These are phyloP conservation scores for Heliconius hortense DNA, from an alignment of 2,888 invertebrate species.

Conservation along the genomic window DNA sequence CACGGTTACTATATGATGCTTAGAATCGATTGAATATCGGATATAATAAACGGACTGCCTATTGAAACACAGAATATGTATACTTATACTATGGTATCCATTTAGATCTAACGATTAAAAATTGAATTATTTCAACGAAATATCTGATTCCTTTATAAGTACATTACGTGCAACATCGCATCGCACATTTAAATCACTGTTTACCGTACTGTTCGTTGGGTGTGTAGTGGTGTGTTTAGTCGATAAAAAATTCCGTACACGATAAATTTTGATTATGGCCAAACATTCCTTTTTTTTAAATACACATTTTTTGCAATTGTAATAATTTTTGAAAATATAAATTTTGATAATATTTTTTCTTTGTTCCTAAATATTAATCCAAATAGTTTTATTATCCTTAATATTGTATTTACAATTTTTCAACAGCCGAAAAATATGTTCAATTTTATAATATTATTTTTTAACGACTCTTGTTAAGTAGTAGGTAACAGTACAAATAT, in stretches of 20 bases:
- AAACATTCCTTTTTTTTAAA: conserved; percentile 77
- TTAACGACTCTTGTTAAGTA: conserved; percentile 83
- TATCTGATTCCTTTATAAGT: conserved; percentile 70
- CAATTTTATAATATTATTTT: conserved; percentile 81
- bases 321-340: conserved; percentile 83
- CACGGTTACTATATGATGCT: conserved; percentile 44
- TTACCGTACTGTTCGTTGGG: conserved; percentile 76
- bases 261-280: conserved; percentile 77
- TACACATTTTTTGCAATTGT: conserved; percentile 78
- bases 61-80: conserved; percentile 45
- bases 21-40: conserved; percentile 42
- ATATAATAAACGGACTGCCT: conserved; percentile 43
- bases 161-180: conserved; percentile 71
- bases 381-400: conserved; percentile 82
- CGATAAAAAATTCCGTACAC: conserved; percentile 75
- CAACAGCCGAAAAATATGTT: conserved; percentile 83
- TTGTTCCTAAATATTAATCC: conserved; percentile 83
- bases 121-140: conserved; percentile 49
- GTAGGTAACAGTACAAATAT: conserved; percentile 84
- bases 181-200: conserved; percentile 74
- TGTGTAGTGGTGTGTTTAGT: conserved; percentile 73
- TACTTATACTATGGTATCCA: conserved; percentile 45
- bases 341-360: conserved; percentile 82
- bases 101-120: conserved; percentile 45
- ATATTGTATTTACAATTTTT: conserved; percentile 82